These are phyloP conservation scores for Heliconius nattereri DNA, from an alignment of 1,140 invertebrate species.

Conservation along the genomic window DNA sequence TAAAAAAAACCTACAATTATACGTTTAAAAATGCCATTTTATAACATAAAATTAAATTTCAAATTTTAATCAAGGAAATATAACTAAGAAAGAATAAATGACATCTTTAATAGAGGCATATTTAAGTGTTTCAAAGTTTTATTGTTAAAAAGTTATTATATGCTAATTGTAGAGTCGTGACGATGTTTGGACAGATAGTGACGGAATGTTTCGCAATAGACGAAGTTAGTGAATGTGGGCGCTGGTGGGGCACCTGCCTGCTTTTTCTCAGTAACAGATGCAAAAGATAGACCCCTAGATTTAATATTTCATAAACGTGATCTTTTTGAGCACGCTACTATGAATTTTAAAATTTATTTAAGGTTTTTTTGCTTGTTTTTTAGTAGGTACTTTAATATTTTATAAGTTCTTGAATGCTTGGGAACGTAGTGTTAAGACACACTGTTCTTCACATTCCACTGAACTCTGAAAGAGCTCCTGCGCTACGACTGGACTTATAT, in stretches of 20 bases:
- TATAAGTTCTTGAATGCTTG: not conserved
- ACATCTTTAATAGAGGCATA: slow-evolving; percentile 57
- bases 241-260: slow-evolving; percentile 58
- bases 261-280: slow-evolving; percentile 59
- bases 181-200: slow-evolving; percentile 74
- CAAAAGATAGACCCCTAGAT: slow-evolving; percentile 57
- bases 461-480: too few species aligned
- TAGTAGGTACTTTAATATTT: not conserved
- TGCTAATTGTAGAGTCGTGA: slow-evolving; percentile 79
- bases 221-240: slow-evolving; percentile 66
- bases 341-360: slow-evolving; percentile 54
- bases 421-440: too few species aligned
- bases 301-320: slow-evolving; percentile 78
- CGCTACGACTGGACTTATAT: too few species aligned
- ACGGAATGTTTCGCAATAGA: slow-evolving; percentile 74
- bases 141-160: slow-evolving; percentile 79
- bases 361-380: slow-evolving; percentile 30
- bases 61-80: not conserved
- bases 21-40: not conserved
- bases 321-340: slow-evolving; percentile 59
- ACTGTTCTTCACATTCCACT: too few species aligned
- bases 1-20: too few species aligned
- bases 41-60: not conserved
- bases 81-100: slow-evolving; percentile 47
- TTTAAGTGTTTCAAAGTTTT: slow-evolving; percentile 61